These are phyloP conservation scores for Tetranychus urticae DNA, from an alignment of 1,140 invertebrate genomes.

Conservation along the genomic window DNA sequence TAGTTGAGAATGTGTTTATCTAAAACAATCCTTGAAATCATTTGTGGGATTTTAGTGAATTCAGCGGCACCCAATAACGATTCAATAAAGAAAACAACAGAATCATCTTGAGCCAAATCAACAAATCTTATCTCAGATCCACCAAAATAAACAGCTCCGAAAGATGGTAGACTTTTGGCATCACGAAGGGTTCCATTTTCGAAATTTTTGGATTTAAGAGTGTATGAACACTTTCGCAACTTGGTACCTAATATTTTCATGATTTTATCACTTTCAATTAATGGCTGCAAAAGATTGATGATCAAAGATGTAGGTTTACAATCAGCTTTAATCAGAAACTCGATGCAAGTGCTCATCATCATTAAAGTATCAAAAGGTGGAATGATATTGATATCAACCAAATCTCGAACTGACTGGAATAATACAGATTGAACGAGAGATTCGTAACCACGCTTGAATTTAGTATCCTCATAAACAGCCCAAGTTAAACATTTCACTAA, in stretches of 20 bases:
- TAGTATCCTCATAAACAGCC: not conserved
- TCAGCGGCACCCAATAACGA: not conserved
- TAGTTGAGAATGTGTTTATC: not conserved
- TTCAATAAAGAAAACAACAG: not conserved
- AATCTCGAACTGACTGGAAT: slow-evolving; percentile 2
- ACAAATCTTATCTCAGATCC: not conserved
- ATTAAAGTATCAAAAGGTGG: slow-evolving; percentile 1
- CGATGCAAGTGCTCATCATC: not conserved
- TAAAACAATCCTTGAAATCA: not conserved
- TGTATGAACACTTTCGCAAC: not conserved
- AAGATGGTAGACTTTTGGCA: slow-evolving; percentile 6
- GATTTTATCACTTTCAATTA: not conserved
- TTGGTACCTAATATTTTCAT: not conserved
- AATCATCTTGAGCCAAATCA: not conserved
- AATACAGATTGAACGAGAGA: not conserved
- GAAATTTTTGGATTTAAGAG: not conserved
- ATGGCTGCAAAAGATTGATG: not conserved
- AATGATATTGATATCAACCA: not conserved
- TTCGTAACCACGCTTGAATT: not conserved
- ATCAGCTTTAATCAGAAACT: not conserved
- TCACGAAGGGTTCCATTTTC: not conserved
- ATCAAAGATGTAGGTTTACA: not conserved
- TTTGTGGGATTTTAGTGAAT: not conserved
- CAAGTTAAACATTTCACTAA: not conserved
- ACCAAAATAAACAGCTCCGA: slow-evolving; percentile 6